phyloP scores from a whole-genome alignment of 2,888 invertebrate species.

The Lasioglossum vierecki region DNA sequence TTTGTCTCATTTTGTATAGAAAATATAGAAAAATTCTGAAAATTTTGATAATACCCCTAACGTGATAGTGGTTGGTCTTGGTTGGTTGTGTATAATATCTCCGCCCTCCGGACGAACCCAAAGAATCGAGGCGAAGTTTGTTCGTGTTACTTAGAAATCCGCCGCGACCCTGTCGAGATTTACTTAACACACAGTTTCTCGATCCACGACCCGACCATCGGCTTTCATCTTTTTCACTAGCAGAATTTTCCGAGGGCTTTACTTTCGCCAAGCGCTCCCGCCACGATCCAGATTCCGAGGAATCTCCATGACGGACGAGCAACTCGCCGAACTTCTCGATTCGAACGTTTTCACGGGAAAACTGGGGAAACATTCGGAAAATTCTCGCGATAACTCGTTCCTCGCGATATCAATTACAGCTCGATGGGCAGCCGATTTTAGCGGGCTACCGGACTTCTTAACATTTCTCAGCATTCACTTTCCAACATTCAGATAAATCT shows the following conservation, averaged over 20 bases:
- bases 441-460: too few relatives aligned
- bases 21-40: too few relatives aligned
- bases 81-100: not conserved
- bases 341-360: not conserved
- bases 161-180: constrained; percentile 1
- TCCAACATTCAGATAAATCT: too few relatives aligned
- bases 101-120: not conserved
- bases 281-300: not conserved
- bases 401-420: not conserved
- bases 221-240: constrained; percentile 25
- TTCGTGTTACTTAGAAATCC: constrained; percentile 19
- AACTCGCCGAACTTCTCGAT: not conserved
- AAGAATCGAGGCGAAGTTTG: not conserved
- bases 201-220: constrained; percentile 13
- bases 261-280: not conserved
- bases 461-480: too few relatives aligned
- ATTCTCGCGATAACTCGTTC: not conserved
- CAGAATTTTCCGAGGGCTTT: constrained; percentile 23
- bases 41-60: too few relatives aligned
- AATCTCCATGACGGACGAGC: not conserved
- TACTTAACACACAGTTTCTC: constrained; percentile 19
- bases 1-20: too few relatives aligned
- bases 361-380: not conserved
- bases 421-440: not conserved
- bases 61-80: not conserved